phyloP scores from a whole-genome alignment of 2,797 vertebrate species.

The Pipistrellus nathusii region DNA sequence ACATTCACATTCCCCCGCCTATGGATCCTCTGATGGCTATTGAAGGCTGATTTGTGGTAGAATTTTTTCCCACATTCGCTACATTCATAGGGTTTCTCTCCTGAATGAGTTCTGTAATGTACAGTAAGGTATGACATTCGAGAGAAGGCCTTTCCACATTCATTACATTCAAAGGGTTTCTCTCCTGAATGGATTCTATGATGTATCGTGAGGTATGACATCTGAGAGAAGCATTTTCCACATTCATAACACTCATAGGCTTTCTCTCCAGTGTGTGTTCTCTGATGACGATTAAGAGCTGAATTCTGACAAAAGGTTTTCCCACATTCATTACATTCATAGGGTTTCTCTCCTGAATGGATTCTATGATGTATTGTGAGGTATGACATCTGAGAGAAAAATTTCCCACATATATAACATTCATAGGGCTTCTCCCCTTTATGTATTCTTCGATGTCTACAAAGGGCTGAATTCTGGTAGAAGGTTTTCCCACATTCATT shows the following conservation, averaged over 20 bases:
- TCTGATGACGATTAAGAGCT: slow-evolving; percentile 83
- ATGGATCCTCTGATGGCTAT: slow-evolving; percentile 81
- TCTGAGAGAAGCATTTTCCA: slow-evolving; percentile 81
- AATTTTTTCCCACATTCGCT: slow-evolving; percentile 82
- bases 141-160: slow-evolving; percentile 84
- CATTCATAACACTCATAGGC: slow-evolving; percentile 82
- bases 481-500: slow-evolving; percentile 82
- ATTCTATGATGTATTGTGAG: slow-evolving; percentile 83
- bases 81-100: slow-evolving; percentile 84
- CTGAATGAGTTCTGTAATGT: slow-evolving; percentile 82
- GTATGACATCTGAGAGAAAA: slow-evolving; percentile 84
- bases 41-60: slow-evolving; percentile 81
- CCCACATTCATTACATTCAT: slow-evolving; percentile 83
- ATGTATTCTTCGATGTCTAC: slow-evolving; percentile 81
- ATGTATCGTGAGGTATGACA: slow-evolving; percentile 80
- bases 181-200: slow-evolving; percentile 84
- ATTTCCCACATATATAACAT: slow-evolving; percentile 84
- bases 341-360: slow-evolving; percentile 85
- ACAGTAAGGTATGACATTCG: slow-evolving; percentile 82
- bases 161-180: slow-evolving; percentile 82
- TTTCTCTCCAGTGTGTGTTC: slow-evolving; percentile 84
- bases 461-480: slow-evolving; percentile 81
- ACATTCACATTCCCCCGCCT: slow-evolving; percentile 56
- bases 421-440: slow-evolving; percentile 82
- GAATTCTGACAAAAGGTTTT: slow-evolving; percentile 85